Conservation (phyloP, 2,888 invertebrate species). For the Orthonychiurus folsomi region DNA sequence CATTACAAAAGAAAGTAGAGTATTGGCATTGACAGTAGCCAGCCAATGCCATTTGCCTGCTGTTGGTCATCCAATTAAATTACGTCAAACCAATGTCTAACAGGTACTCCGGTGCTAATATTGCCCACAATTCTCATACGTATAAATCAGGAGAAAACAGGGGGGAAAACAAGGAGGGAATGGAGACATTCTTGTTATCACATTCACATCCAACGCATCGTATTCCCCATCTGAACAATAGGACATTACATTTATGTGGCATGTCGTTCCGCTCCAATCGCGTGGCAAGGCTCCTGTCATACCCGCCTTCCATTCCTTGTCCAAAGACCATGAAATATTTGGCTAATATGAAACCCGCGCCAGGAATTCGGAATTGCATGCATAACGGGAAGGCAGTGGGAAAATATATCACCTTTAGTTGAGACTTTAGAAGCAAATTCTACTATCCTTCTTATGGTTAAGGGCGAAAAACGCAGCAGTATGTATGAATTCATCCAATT, state of each 20-base stretch:
- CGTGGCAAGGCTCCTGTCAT: background rate
- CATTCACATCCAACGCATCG: background rate
- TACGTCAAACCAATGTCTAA: background rate
- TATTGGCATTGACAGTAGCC: too few species aligned
- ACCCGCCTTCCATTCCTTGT: too few species aligned
- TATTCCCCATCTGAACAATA: background rate
- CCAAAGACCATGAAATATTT: background rate
- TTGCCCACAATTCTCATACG: background rate
- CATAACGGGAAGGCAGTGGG: too few species aligned
- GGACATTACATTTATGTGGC: background rate
- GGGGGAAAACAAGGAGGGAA: background rate
- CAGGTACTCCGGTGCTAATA: background rate
- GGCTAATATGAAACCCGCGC: background rate
- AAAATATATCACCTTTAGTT: too few species aligned
- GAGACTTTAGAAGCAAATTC: too few species aligned
- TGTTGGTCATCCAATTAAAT: background rate
- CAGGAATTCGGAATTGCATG: too few species aligned
- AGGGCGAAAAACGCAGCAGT: too few species aligned
- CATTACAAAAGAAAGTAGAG: background rate
- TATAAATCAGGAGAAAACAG: background rate
- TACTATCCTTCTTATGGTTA: too few species aligned
- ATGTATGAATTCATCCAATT: too few species aligned
- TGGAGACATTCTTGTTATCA: slow-evolving; percentile 1
- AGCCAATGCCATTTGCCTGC: background rate
- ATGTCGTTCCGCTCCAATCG: background rate